Conservation (phyloP, 2,797 vertebrate genomes). For the Diceros bicornis region DNA sequence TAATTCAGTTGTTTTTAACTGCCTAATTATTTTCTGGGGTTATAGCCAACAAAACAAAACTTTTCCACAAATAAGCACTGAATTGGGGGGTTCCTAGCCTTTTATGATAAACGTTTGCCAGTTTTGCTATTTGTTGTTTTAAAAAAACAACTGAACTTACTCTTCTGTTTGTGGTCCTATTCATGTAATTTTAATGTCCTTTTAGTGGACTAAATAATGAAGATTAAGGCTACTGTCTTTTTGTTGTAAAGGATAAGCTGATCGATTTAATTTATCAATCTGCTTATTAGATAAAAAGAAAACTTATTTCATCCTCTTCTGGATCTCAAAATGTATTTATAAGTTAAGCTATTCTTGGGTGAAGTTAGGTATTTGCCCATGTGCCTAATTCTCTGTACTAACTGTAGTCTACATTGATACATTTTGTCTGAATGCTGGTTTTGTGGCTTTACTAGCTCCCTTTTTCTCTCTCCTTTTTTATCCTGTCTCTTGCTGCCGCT, state of each 20-base stretch:
- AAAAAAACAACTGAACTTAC: not conserved
- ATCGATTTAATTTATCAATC: not conserved
- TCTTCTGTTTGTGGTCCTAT: conserved; percentile 33
- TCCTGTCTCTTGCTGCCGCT: conserved; percentile 93
- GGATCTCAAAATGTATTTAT: conserved; percentile 42
- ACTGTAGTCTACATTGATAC: conserved; percentile 91
- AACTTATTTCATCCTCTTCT: conserved; percentile 49
- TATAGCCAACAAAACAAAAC: not conserved
- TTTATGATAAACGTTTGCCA: conserved; percentile 28
- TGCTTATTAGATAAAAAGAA: conserved; percentile 57
- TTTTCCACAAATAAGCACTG: not conserved
- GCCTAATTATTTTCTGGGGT: conserved; percentile 40
- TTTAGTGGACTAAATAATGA: conserved; percentile 64
- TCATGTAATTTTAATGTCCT: conserved; percentile 27
- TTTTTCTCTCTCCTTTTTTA: conserved; percentile 95
- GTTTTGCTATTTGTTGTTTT: not conserved
- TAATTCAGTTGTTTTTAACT: conserved; percentile 12
- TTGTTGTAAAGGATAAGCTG: conserved; percentile 70
- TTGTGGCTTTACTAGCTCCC: conserved; percentile 98
- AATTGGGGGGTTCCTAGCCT: not conserved
- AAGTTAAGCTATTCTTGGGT: conserved; percentile 73
- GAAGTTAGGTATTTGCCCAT: conserved; percentile 83
- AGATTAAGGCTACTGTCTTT: conserved; percentile 62
- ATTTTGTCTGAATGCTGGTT: conserved; percentile 94
- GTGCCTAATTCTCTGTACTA: conserved; percentile 92